Evolutionary conservation across 2,797 vertebrate genomes (phyloP).

Genomic region (Rhinichthys osculus): DNA sequence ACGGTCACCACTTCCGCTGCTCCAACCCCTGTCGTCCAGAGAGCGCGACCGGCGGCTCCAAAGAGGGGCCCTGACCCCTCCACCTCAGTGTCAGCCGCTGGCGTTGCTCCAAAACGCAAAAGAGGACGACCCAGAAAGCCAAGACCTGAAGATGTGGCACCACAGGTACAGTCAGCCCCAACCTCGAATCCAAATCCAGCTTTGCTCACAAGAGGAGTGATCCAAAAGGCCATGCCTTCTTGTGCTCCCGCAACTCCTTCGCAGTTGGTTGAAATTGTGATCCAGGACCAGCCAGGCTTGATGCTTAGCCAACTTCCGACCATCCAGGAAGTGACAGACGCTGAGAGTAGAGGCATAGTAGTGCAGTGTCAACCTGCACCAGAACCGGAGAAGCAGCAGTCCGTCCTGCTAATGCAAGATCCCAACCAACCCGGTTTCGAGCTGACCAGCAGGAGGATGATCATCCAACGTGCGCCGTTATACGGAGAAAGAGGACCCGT

Average conservation of each 20-base stretch:
- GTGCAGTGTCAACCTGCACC: conserved; percentile 66
- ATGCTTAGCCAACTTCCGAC: conserved; percentile 70
- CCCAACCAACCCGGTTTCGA: conserved; percentile 60
- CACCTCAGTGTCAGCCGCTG: neutral
- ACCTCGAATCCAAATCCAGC: conserved; percentile 52
- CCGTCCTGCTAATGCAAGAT: conserved; percentile 68
- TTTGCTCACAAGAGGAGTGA: conserved; percentile 67
- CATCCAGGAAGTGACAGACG: conserved; percentile 54
- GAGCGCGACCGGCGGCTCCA: conserved; percentile 9
- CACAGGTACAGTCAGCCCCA: conserved; percentile 49
- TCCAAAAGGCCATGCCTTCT: conserved; percentile 72
- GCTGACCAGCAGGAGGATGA: conserved; percentile 69
- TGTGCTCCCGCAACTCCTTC: conserved; percentile 55
- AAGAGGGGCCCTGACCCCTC: conserved; percentile 70
- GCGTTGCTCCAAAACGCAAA: conserved; percentile 74
- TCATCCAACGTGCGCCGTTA: conserved; percentile 77
- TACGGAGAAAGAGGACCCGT: conserved; percentile 51
- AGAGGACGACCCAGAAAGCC: conserved; percentile 84
- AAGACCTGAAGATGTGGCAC: conserved; percentile 68
- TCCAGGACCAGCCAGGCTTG: conserved; percentile 73
- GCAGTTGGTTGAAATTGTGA: conserved; percentile 76
- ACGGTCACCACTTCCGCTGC: conserved; percentile 60
- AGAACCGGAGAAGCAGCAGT: conserved; percentile 36
- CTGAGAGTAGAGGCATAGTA: conserved; percentile 68
- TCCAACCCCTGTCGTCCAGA: conserved; percentile 67